phyloP scores from a whole-genome alignment of 2,888 invertebrate species.

The Eupithecia pulchellata region DNA sequence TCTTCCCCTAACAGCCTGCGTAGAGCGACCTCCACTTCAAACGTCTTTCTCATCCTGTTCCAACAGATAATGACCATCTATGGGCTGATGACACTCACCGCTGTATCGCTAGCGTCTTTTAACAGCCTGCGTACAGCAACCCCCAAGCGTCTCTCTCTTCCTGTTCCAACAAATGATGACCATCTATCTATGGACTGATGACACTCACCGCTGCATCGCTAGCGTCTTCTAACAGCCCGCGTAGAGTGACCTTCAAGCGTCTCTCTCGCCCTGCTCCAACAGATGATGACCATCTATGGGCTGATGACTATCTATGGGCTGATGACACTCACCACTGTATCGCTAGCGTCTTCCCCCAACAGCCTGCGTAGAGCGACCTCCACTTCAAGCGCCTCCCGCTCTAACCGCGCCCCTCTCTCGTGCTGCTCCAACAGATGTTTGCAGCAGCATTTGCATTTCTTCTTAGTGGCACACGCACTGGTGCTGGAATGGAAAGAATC shows the following conservation, averaged over 20 bases:
- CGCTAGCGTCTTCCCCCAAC: background rate
- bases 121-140: background rate
- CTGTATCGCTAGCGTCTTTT: background rate
- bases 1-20: slow-evolving; percentile 6
- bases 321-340: slow-evolving; percentile 2
- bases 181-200: background rate
- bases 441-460: slow-evolving; percentile 4
- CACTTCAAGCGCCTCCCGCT: background rate
- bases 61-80: too few species aligned
- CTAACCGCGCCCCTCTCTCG: background rate
- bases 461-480: background rate
- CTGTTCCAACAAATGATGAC: background rate
- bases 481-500: background rate
- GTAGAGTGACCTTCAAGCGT: background rate
- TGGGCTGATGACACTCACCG: too few species aligned
- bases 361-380: background rate
- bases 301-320: too few species aligned
- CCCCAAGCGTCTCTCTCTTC: background rate
- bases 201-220: background rate
- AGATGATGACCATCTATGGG: too few species aligned
- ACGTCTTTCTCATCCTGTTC: too few species aligned
- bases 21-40: background rate
- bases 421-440: background rate
- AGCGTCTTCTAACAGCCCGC: slow-evolving; percentile 1
- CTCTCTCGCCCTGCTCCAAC: background rate